These are phyloP conservation scores for Plebejus anna DNA, from an alignment of 2,888 invertebrate genomes.

Conservation along the genomic window DNA sequence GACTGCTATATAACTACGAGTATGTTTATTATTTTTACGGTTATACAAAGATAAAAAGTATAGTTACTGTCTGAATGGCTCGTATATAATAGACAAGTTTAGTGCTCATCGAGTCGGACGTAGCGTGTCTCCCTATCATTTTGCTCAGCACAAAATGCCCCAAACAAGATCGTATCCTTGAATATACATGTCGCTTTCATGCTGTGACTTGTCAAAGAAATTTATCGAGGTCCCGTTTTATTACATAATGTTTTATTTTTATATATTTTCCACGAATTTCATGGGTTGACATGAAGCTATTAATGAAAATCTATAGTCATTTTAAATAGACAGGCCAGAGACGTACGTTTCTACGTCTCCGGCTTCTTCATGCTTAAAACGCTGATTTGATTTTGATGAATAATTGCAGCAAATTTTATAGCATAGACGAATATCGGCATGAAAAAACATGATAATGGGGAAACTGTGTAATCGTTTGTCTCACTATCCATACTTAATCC, in stretches of 20 bases:
- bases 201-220: slow-evolving; percentile 49
- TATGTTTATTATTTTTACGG: too few relatives aligned
- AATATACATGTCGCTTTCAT: slow-evolving; percentile 30
- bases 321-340: too few relatives aligned
- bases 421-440: too few relatives aligned
- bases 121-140: slow-evolving; percentile 1
- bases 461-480: too few relatives aligned
- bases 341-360: too few relatives aligned
- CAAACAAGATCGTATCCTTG: neutral
- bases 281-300: neutral
- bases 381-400: too few relatives aligned
- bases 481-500: too few relatives aligned
- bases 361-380: too few relatives aligned
- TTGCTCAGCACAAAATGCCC: slow-evolving; percentile 2
- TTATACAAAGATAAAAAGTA: neutral
- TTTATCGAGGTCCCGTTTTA: slow-evolving; percentile 50
- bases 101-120: neutral
- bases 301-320: too few relatives aligned
- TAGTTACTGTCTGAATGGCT: neutral
- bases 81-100: slow-evolving; percentile 1
- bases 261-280: neutral
- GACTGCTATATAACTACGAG: too few relatives aligned
- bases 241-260: neutral
- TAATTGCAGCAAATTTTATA: too few relatives aligned
- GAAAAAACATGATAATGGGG: too few relatives aligned